A percentile compares a stretch with the other conserved stretches of the same genome.
Conservation (phyloP, 53 echinoderm and acorn worm genomes). For the Antedon mediterranea region DNA sequence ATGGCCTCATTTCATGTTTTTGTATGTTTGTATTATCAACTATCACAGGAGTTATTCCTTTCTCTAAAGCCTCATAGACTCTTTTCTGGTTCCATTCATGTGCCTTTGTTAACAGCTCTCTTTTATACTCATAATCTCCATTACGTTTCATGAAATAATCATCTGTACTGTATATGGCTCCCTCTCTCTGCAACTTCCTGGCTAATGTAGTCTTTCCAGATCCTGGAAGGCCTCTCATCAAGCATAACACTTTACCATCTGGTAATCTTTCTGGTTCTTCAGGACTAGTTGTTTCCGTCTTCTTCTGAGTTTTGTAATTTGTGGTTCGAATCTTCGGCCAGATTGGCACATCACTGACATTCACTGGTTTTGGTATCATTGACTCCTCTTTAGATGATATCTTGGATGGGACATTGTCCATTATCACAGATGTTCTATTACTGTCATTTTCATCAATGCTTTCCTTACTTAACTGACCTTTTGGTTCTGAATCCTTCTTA, state of each 20-base stretch:
- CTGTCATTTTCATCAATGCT: not conserved
- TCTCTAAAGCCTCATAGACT: slow-evolving; percentile 45
- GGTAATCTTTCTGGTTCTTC: slow-evolving; percentile 29
- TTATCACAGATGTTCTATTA: not conserved
- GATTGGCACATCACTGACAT: not conserved
- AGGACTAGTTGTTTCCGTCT: not conserved
- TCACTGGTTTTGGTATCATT: not conserved
- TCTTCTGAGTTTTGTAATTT: not conserved
- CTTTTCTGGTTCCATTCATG: slow-evolving; percentile 54
- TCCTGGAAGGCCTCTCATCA: slow-evolving; percentile 89
- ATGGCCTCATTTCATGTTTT: slow-evolving; percentile 84
- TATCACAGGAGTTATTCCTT: slow-evolving; percentile 54
- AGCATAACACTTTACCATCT: slow-evolving; percentile 61
- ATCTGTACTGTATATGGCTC: slow-evolving; percentile 55
- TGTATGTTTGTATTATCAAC: slow-evolving; percentile 88
- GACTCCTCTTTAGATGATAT: not conserved
- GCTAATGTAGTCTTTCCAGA: slow-evolving; percentile 83
- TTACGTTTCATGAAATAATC: slow-evolving; percentile 37
- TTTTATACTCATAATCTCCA: slow-evolving; percentile 46
- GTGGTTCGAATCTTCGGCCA: not conserved
- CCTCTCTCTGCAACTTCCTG: slow-evolving; percentile 26
- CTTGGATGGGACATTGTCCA: not conserved
- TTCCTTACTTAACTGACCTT: not conserved
- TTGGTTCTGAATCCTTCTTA: not conserved
- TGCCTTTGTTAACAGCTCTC: slow-evolving; percentile 29